Conservation (phyloP, 2,888 invertebrate species). For the Hermaeophaga mercurialis region DNA sequence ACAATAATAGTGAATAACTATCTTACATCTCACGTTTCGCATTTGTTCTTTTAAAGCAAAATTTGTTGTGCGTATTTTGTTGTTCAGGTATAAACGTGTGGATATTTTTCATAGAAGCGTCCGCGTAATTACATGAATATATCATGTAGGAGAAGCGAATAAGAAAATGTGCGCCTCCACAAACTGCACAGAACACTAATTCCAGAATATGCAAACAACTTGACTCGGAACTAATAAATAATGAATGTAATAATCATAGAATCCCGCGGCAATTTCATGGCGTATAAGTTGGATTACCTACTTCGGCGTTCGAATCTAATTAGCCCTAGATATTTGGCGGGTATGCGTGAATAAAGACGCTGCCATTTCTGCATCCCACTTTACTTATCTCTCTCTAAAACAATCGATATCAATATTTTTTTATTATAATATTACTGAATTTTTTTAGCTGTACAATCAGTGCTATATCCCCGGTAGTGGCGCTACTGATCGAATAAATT, state of each 20-base stretch:
- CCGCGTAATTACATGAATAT: constrained; percentile 24
- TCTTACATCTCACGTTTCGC: too few species aligned
- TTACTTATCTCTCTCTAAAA: too few species aligned
- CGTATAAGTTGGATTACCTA: constrained; percentile 41
- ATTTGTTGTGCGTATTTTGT: too few species aligned
- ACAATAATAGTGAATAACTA: too few species aligned
- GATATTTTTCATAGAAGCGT: constrained; percentile 12
- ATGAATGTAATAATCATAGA: constrained; percentile 43
- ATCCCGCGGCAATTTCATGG: constrained; percentile 40
- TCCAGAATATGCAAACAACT: constrained; percentile 28
- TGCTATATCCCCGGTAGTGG: too few species aligned
- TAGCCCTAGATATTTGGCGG: constrained; percentile 41
- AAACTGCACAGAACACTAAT: constrained; percentile 26
- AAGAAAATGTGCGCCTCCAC: constrained; percentile 13
- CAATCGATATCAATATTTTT: too few species aligned
- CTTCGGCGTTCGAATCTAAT: constrained; percentile 38
- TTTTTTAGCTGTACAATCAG: too few species aligned
- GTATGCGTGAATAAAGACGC: constrained; percentile 41
- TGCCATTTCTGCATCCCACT: constrained; percentile 32
- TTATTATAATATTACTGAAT: too few species aligned
- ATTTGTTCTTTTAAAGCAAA: too few species aligned
- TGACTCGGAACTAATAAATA: constrained; percentile 38
- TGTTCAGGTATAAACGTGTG: too few species aligned
- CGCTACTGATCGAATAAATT: too few species aligned
- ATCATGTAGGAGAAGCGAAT: constrained; percentile 11